Evolutionary conservation across 2,113 vertebrate species (phyloP).

Genomic region (Isichthys henryi): DNA sequence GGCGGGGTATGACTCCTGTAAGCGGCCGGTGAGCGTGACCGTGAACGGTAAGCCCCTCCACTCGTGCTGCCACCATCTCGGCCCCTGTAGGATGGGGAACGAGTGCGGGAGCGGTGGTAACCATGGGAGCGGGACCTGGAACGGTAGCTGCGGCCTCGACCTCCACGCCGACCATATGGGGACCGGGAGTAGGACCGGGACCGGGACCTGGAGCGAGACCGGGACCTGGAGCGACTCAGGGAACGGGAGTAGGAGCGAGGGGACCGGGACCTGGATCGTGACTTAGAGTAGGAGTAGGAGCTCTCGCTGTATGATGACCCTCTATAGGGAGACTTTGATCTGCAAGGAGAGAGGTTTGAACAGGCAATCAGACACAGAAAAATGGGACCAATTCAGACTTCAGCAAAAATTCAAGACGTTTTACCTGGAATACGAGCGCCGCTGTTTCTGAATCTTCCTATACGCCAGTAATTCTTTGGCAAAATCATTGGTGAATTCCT

Average conservation of each 20-base stretch:
- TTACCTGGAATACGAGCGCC: slow-evolving; percentile 92
- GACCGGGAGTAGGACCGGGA: slow-evolving; percentile 79
- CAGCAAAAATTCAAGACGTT: background rate
- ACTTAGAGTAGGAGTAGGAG: slow-evolving; percentile 78
- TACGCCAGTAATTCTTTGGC: slow-evolving; percentile 98
- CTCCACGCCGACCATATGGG: slow-evolving; percentile 64
- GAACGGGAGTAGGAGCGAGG: slow-evolving; percentile 74
- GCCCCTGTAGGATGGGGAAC: slow-evolving; percentile 70
- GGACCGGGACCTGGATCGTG: slow-evolving; percentile 79
- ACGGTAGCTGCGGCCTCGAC: slow-evolving; percentile 71
- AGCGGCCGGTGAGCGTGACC: slow-evolving; percentile 67
- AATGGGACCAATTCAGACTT: background rate
- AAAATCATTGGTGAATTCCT: slow-evolving; percentile 99
- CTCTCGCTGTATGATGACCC: slow-evolving; percentile 77
- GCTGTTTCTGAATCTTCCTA: slow-evolving; percentile 94
- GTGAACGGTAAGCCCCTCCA: slow-evolving; percentile 60
- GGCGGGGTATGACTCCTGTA: slow-evolving; percentile 75
- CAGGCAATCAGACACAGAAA: background rate
- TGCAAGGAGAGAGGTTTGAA: slow-evolving; percentile 48
- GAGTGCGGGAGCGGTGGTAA: slow-evolving; percentile 79
- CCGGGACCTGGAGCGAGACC: slow-evolving; percentile 81
- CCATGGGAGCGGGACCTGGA: slow-evolving; percentile 74
- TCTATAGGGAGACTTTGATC: slow-evolving; percentile 87
- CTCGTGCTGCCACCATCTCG: slow-evolving; percentile 41
- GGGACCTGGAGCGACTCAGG: slow-evolving; percentile 79